Base-by-base conservation (phyloP, 2,113 vertebrate genomes). In the Procavia capensis region DNA sequence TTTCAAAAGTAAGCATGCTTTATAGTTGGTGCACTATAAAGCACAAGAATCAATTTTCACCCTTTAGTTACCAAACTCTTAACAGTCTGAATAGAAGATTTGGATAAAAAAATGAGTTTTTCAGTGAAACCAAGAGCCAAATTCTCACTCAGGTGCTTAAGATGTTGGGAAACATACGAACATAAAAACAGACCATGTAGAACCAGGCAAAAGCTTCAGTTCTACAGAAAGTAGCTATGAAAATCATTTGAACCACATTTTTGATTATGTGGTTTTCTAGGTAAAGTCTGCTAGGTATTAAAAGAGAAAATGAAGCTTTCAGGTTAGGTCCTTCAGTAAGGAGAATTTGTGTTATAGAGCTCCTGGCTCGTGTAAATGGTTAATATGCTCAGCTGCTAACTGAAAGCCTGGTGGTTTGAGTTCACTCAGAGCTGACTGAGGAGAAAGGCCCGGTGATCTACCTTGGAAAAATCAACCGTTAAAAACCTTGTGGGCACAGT, bases 1-100 rank as follows among this genome's bases (percentile, higher is more conserved):
- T 93, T 94, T 95, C 25, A 95, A 78, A 94, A 50, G 54, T 54
- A 45, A 87, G 45, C 75, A 70, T 45, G 84, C 74, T 82, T 96
- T 81, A 39, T 29, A 84, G 6, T 3, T 76, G 16, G 41, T 34
- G 68, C 50, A 81, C 19, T 24, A 13, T 16, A 92, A 82, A 66
- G 20, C 20, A 29, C 36, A 54, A 66, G 50, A 95, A 64, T 36
- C 22, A 70, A 24, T 17, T 68, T 91, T 93, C 47, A 54, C n/a
- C 16, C 29, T 36, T 68, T 10, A 81, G 14, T 78, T 76, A 64
- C 19, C 93, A 96, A 93, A 90, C n/a, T 87, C 59, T 68, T 91
- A 88, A 83, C 86, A 85, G 29, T 93, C 36, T 61, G 34, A 5
- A 63, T 66, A 47, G 41, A 5, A 2, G 10, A 0, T 36, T 87